Percentiles rank a stretch among this genome's conserved stretches.
phyloP scores from a whole-genome alignment of 1,140 invertebrate genomes.

The Drosophila ercepeae region DNA sequence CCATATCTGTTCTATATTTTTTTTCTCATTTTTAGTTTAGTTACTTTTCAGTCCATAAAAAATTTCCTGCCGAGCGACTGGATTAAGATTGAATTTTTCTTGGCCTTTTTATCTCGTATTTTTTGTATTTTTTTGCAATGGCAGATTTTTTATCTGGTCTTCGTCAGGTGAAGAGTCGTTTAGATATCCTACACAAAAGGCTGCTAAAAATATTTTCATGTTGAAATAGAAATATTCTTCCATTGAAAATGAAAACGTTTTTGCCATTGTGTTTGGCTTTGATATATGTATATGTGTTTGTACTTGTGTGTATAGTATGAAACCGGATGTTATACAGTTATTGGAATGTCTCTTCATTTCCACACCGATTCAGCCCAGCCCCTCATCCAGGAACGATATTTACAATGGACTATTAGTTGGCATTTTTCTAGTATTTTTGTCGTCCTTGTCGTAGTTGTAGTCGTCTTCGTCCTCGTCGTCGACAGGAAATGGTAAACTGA shows the following conservation, averaged over 20 bases:
- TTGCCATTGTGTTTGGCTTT: constrained; percentile 56
- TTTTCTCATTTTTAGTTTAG: constrained; percentile 4
- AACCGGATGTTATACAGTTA: constrained; percentile 76
- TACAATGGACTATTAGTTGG: constrained; percentile 69
- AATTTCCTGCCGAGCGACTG: constrained; percentile 51
- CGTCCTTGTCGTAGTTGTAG: constrained; percentile 15
- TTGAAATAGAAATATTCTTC: constrained; percentile 73
- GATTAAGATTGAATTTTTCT: constrained; percentile 75
- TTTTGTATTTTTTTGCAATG: constrained; percentile 26
- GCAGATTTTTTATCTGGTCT: constrained; percentile 55
- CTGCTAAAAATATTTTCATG: constrained; percentile 75
- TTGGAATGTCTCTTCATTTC: constrained; percentile 68
- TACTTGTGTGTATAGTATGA: constrained; percentile 38
- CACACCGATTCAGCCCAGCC: not conserved
- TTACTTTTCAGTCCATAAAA: constrained; percentile 48
- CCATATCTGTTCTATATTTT: constrained; percentile 15
- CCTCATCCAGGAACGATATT: constrained; percentile 4
- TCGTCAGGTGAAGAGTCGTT: constrained; percentile 67
- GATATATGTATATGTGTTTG: not conserved
- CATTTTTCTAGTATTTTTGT: constrained; percentile 62
- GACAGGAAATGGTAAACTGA: constrained; percentile 76
- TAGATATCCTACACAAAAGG: constrained; percentile 58
- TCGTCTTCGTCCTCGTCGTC: constrained; percentile 21
- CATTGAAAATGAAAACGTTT: constrained; percentile 78
- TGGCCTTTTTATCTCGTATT: constrained; percentile 21